Evolutionary conservation across 2,113 vertebrate genomes (phyloP).

Genomic region (Eolophus roseicapilla): DNA sequence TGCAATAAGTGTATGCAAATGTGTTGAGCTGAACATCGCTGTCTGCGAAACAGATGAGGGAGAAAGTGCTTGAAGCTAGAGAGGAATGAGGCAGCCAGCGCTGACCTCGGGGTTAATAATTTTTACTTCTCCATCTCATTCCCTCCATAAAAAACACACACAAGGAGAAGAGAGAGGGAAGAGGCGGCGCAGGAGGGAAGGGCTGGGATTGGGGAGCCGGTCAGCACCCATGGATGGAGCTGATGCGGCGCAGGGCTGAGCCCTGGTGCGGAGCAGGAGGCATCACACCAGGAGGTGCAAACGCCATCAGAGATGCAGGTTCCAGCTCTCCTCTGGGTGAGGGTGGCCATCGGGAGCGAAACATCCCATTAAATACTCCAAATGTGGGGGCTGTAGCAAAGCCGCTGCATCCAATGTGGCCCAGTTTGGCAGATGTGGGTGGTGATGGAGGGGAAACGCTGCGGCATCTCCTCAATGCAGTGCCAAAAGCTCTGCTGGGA

Average conservation of each 20-base stretch:
- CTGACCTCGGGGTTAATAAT: constrained; percentile 94
- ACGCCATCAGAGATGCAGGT: not conserved
- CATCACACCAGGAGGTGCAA: not conserved
- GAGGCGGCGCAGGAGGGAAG: not conserved
- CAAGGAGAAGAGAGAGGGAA: not conserved
- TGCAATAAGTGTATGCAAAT: constrained; percentile 94
- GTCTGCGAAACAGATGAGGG: constrained; percentile 89
- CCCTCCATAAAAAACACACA: constrained; percentile 71
- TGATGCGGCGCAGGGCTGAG: not conserved
- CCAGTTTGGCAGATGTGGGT: fast-evolving
- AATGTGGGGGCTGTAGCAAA: not conserved
- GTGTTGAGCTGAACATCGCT: constrained; percentile 86
- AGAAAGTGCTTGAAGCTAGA: constrained; percentile 90
- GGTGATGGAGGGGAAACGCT: fast-evolving
- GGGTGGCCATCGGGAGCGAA: fast-evolving
- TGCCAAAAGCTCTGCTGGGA: not conserved
- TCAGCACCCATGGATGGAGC: not conserved
- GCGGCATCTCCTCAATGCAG: not conserved
- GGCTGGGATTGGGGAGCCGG: not conserved
- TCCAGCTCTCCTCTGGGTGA: not conserved
- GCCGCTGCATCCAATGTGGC: fast-evolving
- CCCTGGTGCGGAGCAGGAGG: not conserved
- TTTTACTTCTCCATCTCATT: constrained; percentile 94
- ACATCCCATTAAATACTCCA: not conserved
- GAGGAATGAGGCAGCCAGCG: constrained; percentile 85